Evolutionary conservation across 2,888 invertebrate genomes (phyloP).

Genomic region (Nemotelus nigrinus): DNA sequence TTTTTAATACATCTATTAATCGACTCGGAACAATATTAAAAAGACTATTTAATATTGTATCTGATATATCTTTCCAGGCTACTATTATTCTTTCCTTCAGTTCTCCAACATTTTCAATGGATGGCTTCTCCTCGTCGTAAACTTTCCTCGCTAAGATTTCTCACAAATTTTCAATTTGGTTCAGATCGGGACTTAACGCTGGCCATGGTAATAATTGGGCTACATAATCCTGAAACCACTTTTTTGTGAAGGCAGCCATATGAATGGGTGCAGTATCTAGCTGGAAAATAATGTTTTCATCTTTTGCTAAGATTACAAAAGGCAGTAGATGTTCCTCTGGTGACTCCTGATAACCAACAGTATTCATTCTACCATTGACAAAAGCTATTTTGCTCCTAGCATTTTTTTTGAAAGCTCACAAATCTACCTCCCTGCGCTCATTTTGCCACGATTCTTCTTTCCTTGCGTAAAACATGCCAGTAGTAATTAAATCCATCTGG

Average conservation of each 20-base stretch:
- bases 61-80: slow-evolving; percentile 18
- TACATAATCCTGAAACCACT: slow-evolving; percentile 25
- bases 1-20: too few relatives aligned
- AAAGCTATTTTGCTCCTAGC: slow-evolving; percentile 22
- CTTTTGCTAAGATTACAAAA: slow-evolving; percentile 1
- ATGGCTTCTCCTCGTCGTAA: slow-evolving; percentile 11
- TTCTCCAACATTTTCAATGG: slow-evolving; percentile 13
- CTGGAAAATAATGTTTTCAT: slow-evolving; percentile 17
- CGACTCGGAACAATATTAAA: slow-evolving; percentile 3
- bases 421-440: slow-evolving; percentile 36
- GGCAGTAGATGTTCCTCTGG: slow-evolving; percentile 12
- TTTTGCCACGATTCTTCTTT: slow-evolving; percentile 31
- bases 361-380: slow-evolving; percentile 15
- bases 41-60: too few relatives aligned
- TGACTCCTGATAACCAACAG: neutral
- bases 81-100: slow-evolving; percentile 27
- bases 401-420: slow-evolving; percentile 45
- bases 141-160: slow-evolving; percentile 17
- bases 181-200: slow-evolving; percentile 18
- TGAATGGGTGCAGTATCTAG: slow-evolving; percentile 30
- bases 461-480: slow-evolving; percentile 47
- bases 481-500: slow-evolving; percentile 47
- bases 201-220: slow-evolving; percentile 6
- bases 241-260: neutral
- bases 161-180: slow-evolving; percentile 13